Base-by-base conservation (phyloP, 2,797 vertebrate species). In the Hypotaenidia okinawae region DNA sequence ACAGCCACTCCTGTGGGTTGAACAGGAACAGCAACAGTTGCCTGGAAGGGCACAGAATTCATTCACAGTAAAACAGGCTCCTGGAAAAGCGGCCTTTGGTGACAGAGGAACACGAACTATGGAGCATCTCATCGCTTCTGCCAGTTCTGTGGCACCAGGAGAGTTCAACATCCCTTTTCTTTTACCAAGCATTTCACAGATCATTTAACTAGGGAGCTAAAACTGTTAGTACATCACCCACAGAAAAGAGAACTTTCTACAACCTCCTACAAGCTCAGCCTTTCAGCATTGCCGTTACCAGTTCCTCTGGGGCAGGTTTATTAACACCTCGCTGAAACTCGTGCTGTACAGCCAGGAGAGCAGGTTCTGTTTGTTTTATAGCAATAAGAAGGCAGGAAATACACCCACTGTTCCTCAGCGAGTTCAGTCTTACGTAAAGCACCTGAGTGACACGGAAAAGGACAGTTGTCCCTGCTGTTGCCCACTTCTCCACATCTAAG, bases 401-500 rank as follows among this genome's bases (percentile, higher is more conserved):
- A 43, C 15, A 52, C 69, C 67, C 70, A 25, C n/a, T 33, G 68
- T 63, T 81, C 16, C 66, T 78, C 82, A 52, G 18, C 45, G 90
- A 90, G 28, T 76, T 74, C 87, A 87, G 92, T 87, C 74, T 89
- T 80, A 63, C 5, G 6, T 69, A 51, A 80, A 94, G 88, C 85
- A 91, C 90, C 75, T 51, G 43, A 78, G 61, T 95, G 96, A 96
- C 84, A 94, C 93, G 82, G 69, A 94, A 95, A 98, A 98, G 97
- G 89, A 95, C 67, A 87, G 83, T 96, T 91, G 84, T 90, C 92
- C 98, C 96, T 97, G 96, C 98, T 98, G 94, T 97, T 98, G 98
- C 97, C 98, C 97, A 98, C 97, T 97, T 98, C 97, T 96, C 98
- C 98, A 98, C 97, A 94, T 98, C 98, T 98, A 98, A 98, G 98